phyloP scores from a whole-genome alignment of 2,888 invertebrate genomes.

The Micropterix aruncella region DNA sequence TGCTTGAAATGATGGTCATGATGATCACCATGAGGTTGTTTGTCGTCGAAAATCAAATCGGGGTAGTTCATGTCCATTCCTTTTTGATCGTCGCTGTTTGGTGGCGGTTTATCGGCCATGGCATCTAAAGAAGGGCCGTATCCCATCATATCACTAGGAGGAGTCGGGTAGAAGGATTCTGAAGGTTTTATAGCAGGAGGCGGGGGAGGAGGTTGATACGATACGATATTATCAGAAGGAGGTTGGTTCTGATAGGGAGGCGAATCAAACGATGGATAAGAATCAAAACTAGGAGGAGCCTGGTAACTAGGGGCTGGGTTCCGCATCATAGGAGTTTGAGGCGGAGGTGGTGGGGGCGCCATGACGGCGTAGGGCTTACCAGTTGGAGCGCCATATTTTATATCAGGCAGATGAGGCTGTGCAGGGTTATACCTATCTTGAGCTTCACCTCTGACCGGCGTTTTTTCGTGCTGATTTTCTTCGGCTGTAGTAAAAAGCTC shows the following conservation, averaged over 20 bases:
- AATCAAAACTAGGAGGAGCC: slow-evolving; percentile 25
- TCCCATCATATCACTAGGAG: not conserved
- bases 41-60: slow-evolving; percentile 22
- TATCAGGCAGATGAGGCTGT: slow-evolving; percentile 29
- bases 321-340: slow-evolving; percentile 18
- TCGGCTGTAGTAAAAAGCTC: slow-evolving; percentile 27
- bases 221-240: not conserved
- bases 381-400: slow-evolving; percentile 18
- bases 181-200: slow-evolving; percentile 18
- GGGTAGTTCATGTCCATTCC: slow-evolving; percentile 19
- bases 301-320: slow-evolving; percentile 23
- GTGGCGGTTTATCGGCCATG: not conserved
- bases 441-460: slow-evolving; percentile 31
- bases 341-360: slow-evolving; percentile 23
- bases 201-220: slow-evolving; percentile 10
- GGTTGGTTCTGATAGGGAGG: slow-evolving; percentile 9
- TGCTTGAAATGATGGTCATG: slow-evolving; percentile 23
- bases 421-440: slow-evolving; percentile 38
- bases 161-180: not conserved
- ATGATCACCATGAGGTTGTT: slow-evolving; percentile 28
- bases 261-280: slow-evolving; percentile 29
- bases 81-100: slow-evolving; percentile 1
- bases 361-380: slow-evolving; percentile 12
- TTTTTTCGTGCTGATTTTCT: slow-evolving; percentile 23
- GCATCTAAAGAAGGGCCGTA: not conserved